Conservation (phyloP, 2,113 vertebrate genomes). For the Dipodomys stephensi region DNA sequence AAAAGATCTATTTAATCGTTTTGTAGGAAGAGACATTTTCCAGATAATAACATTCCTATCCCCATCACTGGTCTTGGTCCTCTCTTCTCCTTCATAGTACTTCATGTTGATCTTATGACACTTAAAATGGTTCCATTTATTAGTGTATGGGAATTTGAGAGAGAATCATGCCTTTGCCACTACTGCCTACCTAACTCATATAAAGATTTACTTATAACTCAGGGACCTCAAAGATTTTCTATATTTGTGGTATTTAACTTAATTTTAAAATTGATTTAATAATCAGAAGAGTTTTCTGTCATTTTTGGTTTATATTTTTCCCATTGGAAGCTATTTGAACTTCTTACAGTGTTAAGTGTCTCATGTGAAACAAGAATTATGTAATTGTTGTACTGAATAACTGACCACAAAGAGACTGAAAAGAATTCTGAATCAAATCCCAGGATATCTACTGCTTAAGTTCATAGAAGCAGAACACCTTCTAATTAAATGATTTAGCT, state of each 20-base stretch:
- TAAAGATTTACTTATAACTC: conserved; percentile 29
- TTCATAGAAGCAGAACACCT: not conserved
- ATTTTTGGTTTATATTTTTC: not conserved
- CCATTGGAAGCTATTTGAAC: not conserved
- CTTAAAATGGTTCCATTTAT: not conserved
- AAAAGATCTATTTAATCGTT: not conserved
- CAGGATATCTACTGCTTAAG: not conserved
- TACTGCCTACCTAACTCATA: not conserved
- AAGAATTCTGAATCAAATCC: not conserved
- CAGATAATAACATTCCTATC: not conserved
- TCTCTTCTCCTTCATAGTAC: not conserved
- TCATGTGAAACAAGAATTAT: not conserved
- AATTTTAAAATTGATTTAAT: not conserved
- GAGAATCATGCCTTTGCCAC: not conserved
- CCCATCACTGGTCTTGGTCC: not conserved
- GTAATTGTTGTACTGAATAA: not conserved
- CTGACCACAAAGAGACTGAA: not conserved
- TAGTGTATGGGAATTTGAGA: not conserved
- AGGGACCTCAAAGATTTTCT: not conserved
- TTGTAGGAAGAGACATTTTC: not conserved
- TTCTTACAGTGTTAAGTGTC: not conserved
- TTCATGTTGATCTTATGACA: not conserved
- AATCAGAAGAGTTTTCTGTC: not conserved
- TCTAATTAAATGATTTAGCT: not conserved
- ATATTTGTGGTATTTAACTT: conserved; percentile 2